Conservation (phyloP, 2,797 vertebrate species). For the Anguilla pacifica region DNA sequence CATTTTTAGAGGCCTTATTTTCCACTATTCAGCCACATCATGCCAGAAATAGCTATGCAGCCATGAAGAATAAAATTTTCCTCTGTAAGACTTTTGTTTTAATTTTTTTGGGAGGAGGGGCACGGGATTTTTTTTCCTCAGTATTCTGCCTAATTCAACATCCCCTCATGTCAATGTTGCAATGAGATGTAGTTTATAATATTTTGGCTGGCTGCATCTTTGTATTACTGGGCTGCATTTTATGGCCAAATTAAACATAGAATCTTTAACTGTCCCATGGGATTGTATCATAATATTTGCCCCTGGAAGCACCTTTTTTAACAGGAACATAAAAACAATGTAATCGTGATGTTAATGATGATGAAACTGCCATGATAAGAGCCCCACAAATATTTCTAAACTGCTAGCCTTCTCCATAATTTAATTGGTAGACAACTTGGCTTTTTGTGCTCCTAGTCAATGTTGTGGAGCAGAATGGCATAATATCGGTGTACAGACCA, state of each 20-base stretch:
- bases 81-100: too few relatives aligned
- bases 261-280: neutral
- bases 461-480: neutral
- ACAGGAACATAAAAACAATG: conserved; percentile 1
- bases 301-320: neutral
- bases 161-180: neutral
- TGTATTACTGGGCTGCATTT: neutral
- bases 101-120: too few relatives aligned
- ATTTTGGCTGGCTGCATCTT: neutral
- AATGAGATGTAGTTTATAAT: neutral
- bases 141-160: conserved; percentile 1
- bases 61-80: too few relatives aligned
- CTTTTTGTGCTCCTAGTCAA: neutral
- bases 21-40: too few relatives aligned
- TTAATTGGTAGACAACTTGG: neutral
- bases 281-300: neutral
- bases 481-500: neutral
- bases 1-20: too few relatives aligned
- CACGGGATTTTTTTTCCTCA: neutral
- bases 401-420: neutral
- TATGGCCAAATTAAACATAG: neutral
- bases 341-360: neutral
- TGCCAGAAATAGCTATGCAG: too few relatives aligned
- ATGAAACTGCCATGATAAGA: neutral
- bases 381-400: neutral